Conservation (phyloP, 2,113 vertebrate species). For the Myiagra hebetior region DNA sequence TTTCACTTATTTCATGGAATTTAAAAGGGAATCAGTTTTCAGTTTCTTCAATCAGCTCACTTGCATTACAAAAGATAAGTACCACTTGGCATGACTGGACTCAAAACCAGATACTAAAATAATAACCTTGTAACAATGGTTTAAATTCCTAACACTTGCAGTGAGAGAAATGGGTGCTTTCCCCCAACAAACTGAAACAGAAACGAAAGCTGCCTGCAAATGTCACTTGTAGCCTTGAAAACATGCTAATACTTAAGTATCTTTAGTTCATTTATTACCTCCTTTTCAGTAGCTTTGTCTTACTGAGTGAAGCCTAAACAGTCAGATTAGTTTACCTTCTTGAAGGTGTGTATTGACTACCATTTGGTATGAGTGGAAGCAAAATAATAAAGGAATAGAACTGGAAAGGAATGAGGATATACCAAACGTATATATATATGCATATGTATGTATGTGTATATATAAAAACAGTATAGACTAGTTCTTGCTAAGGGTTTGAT, state of each 20-base stretch:
- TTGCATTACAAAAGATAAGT: constrained; percentile 69
- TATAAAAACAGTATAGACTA: background rate
- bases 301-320: background rate
- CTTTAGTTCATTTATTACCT: background rate
- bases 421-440: background rate
- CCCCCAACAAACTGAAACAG: background rate
- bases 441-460: background rate
- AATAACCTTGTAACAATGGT: constrained; percentile 50
- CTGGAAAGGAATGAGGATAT: background rate
- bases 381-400: background rate
- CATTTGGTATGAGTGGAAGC: background rate
- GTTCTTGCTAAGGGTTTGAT: background rate
- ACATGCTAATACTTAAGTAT: background rate
- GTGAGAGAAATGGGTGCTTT: constrained; percentile 6
- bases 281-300: background rate
- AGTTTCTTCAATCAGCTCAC: constrained; percentile 61
- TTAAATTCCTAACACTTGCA: constrained; percentile 34
- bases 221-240: background rate
- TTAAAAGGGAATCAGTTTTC: constrained; percentile 51
- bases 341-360: background rate
- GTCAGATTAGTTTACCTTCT: background rate
- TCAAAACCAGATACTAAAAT: constrained; percentile 63
- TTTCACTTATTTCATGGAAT: constrained; percentile 51
- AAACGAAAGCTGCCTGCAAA: background rate
- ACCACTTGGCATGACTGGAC: constrained; percentile 60